phyloP scores from a whole-genome alignment of 2,888 invertebrate genomes.

The Sycophila texana region DNA sequence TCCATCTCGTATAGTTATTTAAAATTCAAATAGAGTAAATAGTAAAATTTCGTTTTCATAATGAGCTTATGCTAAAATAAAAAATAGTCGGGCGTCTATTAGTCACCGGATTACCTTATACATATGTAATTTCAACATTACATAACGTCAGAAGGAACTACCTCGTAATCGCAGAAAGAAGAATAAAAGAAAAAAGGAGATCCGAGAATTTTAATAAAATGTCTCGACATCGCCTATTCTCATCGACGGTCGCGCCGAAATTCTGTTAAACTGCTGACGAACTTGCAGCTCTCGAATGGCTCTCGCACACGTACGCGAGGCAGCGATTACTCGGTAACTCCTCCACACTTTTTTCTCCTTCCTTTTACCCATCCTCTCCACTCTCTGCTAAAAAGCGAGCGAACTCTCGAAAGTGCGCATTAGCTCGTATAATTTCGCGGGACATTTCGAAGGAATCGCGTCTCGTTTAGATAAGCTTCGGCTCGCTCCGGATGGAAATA shows the following conservation, averaged over 20 bases:
- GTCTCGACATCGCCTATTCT: constrained; percentile 9
- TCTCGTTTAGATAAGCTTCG: constrained; percentile 34
- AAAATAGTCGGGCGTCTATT: too few species aligned
- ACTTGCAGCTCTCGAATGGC: neutral
- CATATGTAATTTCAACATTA: neutral
- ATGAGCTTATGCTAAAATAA: too few species aligned
- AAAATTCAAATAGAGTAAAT: too few species aligned
- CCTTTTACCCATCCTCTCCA: neutral
- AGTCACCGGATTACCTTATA: neutral
- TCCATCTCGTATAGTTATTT: too few species aligned
- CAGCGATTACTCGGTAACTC: neutral
- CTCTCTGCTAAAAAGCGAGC: constrained; percentile 2
- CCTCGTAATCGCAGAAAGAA: neutral
- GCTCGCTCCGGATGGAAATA: neutral
- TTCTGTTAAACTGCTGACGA: constrained; percentile 7
- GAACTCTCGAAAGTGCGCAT: neutral
- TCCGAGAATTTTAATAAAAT: constrained; percentile 32
- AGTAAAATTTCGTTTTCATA: too few species aligned
- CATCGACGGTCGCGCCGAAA: neutral
- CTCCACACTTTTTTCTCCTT: constrained; percentile 12
- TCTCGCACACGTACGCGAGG: neutral
- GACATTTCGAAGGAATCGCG: constrained; percentile 28
- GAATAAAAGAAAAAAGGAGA: neutral
- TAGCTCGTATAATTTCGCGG: constrained; percentile 27
- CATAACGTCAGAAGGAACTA: too few species aligned